Percentiles rank a stretch among this genome's conserved stretches.
Evolutionary conservation across 2,113 vertebrate genomes (phyloP).

Genomic region (Nothoprocta perdicaria): DNA sequence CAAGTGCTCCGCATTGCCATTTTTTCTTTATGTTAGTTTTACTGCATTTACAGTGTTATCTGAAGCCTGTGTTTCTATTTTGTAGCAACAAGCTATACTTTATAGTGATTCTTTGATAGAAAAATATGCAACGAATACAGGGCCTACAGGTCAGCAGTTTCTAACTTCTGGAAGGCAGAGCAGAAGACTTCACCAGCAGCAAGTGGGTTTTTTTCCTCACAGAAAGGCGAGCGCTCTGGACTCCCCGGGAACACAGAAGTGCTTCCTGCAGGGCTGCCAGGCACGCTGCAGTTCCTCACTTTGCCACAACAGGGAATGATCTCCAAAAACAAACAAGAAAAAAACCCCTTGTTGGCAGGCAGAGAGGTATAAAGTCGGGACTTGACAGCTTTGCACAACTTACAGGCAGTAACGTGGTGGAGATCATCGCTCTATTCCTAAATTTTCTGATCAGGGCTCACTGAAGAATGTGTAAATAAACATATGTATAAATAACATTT

Average conservation of each 20-base stretch:
- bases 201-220: accelerated
- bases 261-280: not conserved
- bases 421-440: not conserved
- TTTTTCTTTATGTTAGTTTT: not conserved
- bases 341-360: not conserved
- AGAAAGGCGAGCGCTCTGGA: not conserved
- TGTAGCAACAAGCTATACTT: not conserved
- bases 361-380: not conserved
- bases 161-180: not conserved
- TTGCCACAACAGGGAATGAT: not conserved
- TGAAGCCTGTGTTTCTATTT: not conserved
- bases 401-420: accelerated
- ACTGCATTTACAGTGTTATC: not conserved
- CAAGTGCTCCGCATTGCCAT: not conserved
- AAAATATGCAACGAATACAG: not conserved
- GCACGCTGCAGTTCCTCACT: not conserved
- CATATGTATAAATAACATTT: not conserved
- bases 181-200: not conserved
- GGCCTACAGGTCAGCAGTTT: not conserved
- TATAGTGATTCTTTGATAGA: not conserved
- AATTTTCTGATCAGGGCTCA: not conserved
- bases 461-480: not conserved
- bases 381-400: not conserved
- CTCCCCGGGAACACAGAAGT: accelerated
- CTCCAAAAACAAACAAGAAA: not conserved